A percentile compares a stretch with the other conserved stretches of the same genome.
Evolutionary conservation across 1,140 invertebrate species (phyloP).

Genomic region (Phenacoccus solenopsis): DNA sequence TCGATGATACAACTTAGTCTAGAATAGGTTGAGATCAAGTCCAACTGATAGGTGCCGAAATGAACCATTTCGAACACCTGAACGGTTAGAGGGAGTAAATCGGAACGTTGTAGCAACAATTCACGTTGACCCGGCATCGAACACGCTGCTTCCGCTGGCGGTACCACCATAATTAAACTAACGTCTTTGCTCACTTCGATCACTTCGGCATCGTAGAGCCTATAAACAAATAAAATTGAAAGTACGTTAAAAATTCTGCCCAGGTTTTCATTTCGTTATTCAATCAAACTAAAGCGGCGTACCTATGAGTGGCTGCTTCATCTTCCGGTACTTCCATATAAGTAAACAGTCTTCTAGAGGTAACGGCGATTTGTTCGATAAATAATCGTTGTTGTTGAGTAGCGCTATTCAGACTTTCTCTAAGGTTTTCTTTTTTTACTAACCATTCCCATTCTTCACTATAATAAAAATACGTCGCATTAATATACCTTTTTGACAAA

Average conservation of each 20-base stretch:
- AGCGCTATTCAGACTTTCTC: slow-evolving; percentile 20
- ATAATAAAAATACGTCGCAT: slow-evolving; percentile 8
- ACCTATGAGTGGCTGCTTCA: slow-evolving; percentile 49
- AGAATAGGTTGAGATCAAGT: slow-evolving; percentile 77
- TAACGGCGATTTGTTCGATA: slow-evolving; percentile 54
- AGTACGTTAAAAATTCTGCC: too few species aligned
- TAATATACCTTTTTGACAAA: not conserved
- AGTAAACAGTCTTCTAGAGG: slow-evolving; percentile 55
- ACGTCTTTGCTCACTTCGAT: slow-evolving; percentile 79
- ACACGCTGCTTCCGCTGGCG: slow-evolving; percentile 77
- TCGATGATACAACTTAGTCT: slow-evolving; percentile 83
- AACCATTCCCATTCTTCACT: slow-evolving; percentile 85
- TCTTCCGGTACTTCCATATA: slow-evolving; percentile 63
- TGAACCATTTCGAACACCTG: slow-evolving; percentile 56
- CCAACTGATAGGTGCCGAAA: slow-evolving; percentile 75
- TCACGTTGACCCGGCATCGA: slow-evolving; percentile 77
- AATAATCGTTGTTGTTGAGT: slow-evolving; percentile 65
- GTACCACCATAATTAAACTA: slow-evolving; percentile 78
- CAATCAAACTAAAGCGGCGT: slow-evolving; percentile 15
- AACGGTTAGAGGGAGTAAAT: slow-evolving; percentile 72
- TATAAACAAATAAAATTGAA: not conserved
- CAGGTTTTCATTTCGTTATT: too few species aligned
- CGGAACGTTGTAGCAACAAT: slow-evolving; percentile 59
- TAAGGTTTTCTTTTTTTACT: slow-evolving; percentile 31
- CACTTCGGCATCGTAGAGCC: slow-evolving; percentile 82